These are phyloP conservation scores for Pinctada fucata DNA, from an alignment of 2,888 invertebrate species.

Conservation along the genomic window DNA sequence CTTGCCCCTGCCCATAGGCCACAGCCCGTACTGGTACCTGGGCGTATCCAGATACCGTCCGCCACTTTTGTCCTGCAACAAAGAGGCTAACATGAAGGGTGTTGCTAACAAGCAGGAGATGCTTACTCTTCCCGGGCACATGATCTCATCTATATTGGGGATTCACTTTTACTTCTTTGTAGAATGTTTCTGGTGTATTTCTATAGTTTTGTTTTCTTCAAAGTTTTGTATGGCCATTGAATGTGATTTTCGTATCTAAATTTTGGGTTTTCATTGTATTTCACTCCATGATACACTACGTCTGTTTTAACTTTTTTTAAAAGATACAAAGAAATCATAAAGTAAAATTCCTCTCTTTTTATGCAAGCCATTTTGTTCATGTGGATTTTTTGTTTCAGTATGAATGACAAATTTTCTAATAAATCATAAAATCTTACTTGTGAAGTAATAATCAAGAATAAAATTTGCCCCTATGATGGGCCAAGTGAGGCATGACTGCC, in stretches of 20 bases:
- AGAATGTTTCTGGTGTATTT: background rate
- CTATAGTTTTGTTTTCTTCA: too few species aligned
- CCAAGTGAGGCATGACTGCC: slow-evolving; percentile 59
- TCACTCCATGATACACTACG: too few species aligned
- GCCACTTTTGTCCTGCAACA: slow-evolving; percentile 45
- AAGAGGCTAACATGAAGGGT: background rate
- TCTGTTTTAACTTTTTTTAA: too few species aligned
- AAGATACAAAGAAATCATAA: too few species aligned
- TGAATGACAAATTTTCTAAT: too few species aligned
- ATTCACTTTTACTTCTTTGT: slow-evolving; percentile 3
- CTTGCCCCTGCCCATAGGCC: slow-evolving; percentile 33
- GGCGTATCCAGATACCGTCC: slow-evolving; percentile 37
- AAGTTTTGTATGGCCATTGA: too few species aligned
- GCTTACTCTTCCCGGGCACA: too few species aligned
- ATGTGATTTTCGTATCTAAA: too few species aligned
- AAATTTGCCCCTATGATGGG: slow-evolving; percentile 48
- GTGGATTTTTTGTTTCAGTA: too few species aligned
- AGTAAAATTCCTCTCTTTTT: too few species aligned
- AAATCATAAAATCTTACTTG: slow-evolving; percentile 36
- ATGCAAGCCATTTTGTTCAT: too few species aligned
- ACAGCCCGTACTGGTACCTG: slow-evolving; percentile 55
- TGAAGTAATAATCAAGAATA: slow-evolving; percentile 62
- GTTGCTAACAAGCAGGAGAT: background rate
- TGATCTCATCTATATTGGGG: background rate
- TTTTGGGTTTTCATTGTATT: too few species aligned